phyloP scores from a whole-genome alignment of 1,140 invertebrate species.

The Aphis gossypii region DNA sequence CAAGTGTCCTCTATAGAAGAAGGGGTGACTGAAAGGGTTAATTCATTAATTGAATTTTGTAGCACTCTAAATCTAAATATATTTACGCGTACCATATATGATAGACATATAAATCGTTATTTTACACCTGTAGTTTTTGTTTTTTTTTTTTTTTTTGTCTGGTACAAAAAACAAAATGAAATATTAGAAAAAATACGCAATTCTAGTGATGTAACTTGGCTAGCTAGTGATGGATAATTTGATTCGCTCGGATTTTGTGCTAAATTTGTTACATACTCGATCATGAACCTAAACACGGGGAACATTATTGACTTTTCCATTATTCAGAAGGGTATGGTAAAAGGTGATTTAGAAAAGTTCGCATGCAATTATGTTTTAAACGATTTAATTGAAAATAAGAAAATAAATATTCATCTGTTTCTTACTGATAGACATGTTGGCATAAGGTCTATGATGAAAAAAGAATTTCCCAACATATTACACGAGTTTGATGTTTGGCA shows the following conservation, averaged over 20 bases:
- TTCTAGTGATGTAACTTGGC: too few species aligned
- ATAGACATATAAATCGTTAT: neutral
- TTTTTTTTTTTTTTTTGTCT: too few species aligned
- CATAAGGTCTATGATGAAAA: neutral
- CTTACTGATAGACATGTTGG: neutral
- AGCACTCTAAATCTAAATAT: neutral
- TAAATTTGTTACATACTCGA: neutral
- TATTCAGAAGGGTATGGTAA: neutral
- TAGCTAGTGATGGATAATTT: too few species aligned
- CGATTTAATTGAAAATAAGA: neutral
- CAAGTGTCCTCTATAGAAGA: too few species aligned
- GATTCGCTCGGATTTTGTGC: neutral
- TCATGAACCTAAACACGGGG: neutral
- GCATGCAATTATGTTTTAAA: slow-evolving; percentile 2
- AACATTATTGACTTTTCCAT: neutral
- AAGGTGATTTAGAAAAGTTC: neutral
- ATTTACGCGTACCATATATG: neutral
- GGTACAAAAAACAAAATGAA: too few species aligned
- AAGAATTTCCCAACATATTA: neutral
- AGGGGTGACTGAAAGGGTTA: too few species aligned
- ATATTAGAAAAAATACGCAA: too few species aligned
- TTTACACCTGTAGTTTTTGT: neutral
- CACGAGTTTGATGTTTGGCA: neutral
- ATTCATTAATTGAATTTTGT: neutral
- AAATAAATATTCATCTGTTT: neutral